Conservation (phyloP, 2,888 invertebrate species). For the Agrochola lota region DNA sequence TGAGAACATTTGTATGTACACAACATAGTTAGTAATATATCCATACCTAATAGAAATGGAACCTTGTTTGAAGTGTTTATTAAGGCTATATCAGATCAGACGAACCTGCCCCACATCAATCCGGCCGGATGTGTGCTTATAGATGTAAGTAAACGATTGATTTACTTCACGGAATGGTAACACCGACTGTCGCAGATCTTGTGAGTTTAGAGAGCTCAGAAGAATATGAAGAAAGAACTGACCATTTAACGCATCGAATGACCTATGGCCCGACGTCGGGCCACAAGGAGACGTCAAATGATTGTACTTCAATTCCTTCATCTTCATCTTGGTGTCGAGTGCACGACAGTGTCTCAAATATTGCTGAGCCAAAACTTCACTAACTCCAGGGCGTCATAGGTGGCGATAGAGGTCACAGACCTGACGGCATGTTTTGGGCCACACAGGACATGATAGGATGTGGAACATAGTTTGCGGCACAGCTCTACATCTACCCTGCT, state of each 20-base stretch:
- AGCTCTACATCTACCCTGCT: too few species aligned
- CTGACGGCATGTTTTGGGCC: too few species aligned
- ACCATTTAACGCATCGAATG: background rate
- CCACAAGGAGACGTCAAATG: too few species aligned
- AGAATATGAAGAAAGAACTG: background rate
- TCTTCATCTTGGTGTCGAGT: too few species aligned
- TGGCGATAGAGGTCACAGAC: too few species aligned
- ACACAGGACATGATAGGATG: too few species aligned
- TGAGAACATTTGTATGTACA: slow-evolving; percentile 19
- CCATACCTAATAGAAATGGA: background rate
- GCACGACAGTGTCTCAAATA: too few species aligned
- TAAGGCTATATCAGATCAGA: slow-evolving; percentile 2
- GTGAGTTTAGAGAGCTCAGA: background rate
- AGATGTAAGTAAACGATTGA: background rate
- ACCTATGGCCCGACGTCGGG: too few species aligned
- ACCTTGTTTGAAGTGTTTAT: slow-evolving; percentile 6
- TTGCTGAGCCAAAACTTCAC: too few species aligned
- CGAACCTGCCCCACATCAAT: background rate
- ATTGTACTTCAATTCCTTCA: too few species aligned
- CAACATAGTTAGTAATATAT: background rate
- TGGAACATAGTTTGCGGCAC: too few species aligned
- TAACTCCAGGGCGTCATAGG: too few species aligned
- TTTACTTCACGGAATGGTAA: background rate
- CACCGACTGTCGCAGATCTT: background rate
- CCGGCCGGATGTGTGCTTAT: background rate